A percentile compares a stretch with the other conserved stretches of the same genome.
These are phyloP conservation scores for Hippopotamyrus pictus DNA, from an alignment of 2,797 vertebrate species.

Conservation along the genomic window DNA sequence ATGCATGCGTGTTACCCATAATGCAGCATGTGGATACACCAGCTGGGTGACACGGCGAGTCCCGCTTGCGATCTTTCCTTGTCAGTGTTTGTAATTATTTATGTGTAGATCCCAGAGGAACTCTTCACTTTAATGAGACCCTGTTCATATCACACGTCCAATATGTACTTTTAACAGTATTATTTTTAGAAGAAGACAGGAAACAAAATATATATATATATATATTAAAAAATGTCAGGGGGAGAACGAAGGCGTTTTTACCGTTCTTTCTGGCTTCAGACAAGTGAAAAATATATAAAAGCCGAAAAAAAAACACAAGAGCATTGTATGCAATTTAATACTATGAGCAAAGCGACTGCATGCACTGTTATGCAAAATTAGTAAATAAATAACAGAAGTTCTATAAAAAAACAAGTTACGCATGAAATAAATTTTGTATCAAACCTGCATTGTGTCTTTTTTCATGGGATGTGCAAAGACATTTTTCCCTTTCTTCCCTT, in stretches of 20 bases:
- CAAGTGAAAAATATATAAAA: constrained; percentile 53
- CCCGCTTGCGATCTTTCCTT: constrained; percentile 46
- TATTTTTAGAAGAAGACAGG: constrained; percentile 48
- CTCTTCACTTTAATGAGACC: constrained; percentile 66
- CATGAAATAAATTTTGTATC: constrained; percentile 99
- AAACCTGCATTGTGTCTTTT: constrained; percentile 68
- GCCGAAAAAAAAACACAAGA: constrained; percentile 35
- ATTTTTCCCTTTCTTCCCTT: constrained; percentile 39
- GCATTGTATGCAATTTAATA: constrained; percentile 73
- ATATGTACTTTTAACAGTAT: constrained; percentile 59
- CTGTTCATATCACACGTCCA: constrained; percentile 63
- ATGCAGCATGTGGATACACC: constrained; percentile 52
- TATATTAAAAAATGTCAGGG: constrained; percentile 51
- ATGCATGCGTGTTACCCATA: constrained; percentile 67
- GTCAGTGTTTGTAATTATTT: constrained; percentile 76
- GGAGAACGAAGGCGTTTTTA: constrained; percentile 46
- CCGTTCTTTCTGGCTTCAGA: constrained; percentile 51
- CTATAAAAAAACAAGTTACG: constrained; percentile 73
- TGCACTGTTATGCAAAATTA: constrained; percentile 98
- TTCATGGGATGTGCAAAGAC: constrained; percentile 62
- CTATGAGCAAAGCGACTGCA: constrained; percentile 92
- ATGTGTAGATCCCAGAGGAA: constrained; percentile 74
- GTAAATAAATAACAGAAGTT: constrained; percentile 67
- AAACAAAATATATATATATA: constrained; percentile 1
- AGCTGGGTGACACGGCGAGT: constrained; percentile 50